Base-by-base conservation (phyloP, 2,888 invertebrate species). In the Sepioteuthis lessoniana region DNA sequence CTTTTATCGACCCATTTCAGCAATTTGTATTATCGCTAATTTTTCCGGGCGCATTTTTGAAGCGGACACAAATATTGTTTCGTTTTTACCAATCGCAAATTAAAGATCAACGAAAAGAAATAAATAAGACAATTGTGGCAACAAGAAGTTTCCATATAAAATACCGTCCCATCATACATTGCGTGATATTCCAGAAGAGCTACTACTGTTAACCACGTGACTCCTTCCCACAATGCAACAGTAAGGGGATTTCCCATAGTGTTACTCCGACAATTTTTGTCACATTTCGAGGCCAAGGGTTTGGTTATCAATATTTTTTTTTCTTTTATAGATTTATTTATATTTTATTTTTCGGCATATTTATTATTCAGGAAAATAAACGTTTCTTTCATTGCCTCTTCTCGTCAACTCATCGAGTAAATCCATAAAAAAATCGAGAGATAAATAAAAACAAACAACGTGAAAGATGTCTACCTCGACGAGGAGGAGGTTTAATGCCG, bases 201-300 rank as follows among this genome's bases (percentile, higher is more conserved):
- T 16, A 47, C 19, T 19, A 1, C 7, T 47, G 47, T 47, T 4
- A 47, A n/a, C 16, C 91, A 91, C 91, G 91, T 91, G 91, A 91
- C n/a, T 47, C 19, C n/a, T n/a, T 47, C 92, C 92, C 92, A 92
- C 37, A 92, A 92, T 92, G 92, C 55, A 42, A 47, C 38, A 93
- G 46, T 0, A 35, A 37, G 42, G 37, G 91, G 47, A 42, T 50
- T 37, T n/a, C 37, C 47, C 92, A 92, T 92, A 10, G 7, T 19
- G 31, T 35, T 8, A 13, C 19, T 92, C 13, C 19, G 21, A 92
- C 55, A 55, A 25, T 25, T 55, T 55, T 25, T 76, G n/a, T 35
- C 76, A 76, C 76, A 35, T 76, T 76, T 76, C 13, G 19, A 13
- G 35, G n/a, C 76, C n/a, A 13, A n/a, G 35, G 19, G 16, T n/a